Percentiles rank a stretch among this genome's conserved stretches.
Conservation (phyloP, 2,113 vertebrate species). For the Myiopsitta monachus region DNA sequence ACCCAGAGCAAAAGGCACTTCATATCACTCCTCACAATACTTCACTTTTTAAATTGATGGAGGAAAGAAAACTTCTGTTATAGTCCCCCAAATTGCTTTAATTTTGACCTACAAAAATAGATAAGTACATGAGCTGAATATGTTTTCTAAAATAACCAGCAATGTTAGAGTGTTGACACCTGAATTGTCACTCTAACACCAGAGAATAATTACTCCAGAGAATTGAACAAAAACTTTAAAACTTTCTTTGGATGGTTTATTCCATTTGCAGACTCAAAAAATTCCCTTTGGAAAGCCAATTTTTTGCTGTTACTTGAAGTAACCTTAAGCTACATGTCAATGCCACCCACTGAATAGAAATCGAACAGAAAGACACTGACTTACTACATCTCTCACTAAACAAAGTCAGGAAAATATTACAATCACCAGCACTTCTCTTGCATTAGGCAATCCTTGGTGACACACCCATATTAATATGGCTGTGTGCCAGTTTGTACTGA, state of each 20-base stretch:
- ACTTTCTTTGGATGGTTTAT: background rate
- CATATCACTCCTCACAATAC: background rate
- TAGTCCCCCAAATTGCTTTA: background rate
- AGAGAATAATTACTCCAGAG: background rate
- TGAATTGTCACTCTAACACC: background rate
- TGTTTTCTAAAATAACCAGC: background rate
- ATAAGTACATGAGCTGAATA: background rate
- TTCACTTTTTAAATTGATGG: background rate
- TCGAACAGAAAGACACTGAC: background rate
- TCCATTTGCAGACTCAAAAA: background rate
- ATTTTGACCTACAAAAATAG: background rate
- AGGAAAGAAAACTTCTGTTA: background rate
- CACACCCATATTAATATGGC: background rate
- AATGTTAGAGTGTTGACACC: background rate
- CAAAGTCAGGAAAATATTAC: background rate
- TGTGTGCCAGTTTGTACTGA: background rate
- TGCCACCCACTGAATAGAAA: background rate
- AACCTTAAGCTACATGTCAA: background rate
- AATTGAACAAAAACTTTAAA: background rate
- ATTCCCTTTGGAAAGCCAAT: background rate
- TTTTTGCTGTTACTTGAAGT: background rate
- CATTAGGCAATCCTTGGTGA: background rate
- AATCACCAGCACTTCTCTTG: background rate
- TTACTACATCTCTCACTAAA: background rate
- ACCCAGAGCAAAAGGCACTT: background rate